Percentiles rank a stretch among this genome's conserved stretches.
Evolutionary conservation across 2,113 vertebrate genomes (phyloP).

Genomic region (Hiodon tergisus): DNA sequence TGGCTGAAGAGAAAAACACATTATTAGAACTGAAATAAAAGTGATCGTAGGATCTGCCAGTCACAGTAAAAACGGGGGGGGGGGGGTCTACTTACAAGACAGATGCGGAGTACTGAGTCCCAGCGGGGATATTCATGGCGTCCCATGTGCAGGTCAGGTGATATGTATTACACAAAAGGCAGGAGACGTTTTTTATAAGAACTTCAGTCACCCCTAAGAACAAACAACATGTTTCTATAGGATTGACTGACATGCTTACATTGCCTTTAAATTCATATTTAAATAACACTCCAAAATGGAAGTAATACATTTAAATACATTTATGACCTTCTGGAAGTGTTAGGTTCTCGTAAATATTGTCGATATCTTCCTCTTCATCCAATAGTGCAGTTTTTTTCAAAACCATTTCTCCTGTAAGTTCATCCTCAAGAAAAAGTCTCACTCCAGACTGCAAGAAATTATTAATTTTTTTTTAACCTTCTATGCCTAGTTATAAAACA

Average conservation of each 20-base stretch:
- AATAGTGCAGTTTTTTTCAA: neutral
- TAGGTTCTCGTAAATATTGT: neutral
- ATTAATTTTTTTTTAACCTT: too few species aligned
- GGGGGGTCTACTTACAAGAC: neutral
- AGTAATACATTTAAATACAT: neutral
- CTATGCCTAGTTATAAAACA: too few species aligned
- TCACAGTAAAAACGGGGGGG: neutral
- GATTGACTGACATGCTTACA: neutral
- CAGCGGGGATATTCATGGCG: neutral
- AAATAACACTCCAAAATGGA: neutral
- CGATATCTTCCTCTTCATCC: neutral
- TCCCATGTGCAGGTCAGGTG: slow-evolving; percentile 7
- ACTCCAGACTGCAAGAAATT: too few species aligned
- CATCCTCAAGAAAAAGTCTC: too few species aligned
- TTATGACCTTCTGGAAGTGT: slow-evolving; percentile 6
- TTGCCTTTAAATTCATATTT: too few species aligned
- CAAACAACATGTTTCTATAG: neutral
- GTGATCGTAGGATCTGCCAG: too few species aligned
- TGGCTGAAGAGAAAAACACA: neutral
- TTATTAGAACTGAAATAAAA: neutral
- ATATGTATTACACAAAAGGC: slow-evolving; percentile 6
- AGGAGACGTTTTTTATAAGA: slow-evolving; percentile 17
- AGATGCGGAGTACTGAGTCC: neutral
- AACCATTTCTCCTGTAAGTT: too few species aligned
- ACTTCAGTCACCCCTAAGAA: neutral